A percentile compares a stretch with the other conserved stretches of the same genome.
Conservation (phyloP, 2,113 vertebrate species). For the Syngnathus typhle region DNA sequence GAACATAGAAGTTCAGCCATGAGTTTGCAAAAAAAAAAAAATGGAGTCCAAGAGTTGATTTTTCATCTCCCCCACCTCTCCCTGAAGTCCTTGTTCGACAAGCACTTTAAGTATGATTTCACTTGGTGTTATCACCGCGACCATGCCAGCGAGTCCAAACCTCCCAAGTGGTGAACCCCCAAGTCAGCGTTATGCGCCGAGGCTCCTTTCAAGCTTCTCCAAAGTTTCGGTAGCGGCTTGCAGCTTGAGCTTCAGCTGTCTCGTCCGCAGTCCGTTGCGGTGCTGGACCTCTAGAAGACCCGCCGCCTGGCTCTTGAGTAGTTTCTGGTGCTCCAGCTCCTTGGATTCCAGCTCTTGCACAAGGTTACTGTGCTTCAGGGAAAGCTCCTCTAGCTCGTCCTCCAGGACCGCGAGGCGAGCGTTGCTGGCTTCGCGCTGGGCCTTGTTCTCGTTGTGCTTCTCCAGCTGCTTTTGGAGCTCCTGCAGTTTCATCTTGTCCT, state of each 20-base stretch:
- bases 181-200: background rate
- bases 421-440: background rate
- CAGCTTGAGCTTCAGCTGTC: background rate
- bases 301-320: background rate
- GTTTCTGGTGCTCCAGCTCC: background rate
- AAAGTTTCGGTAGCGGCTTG: background rate
- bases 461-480: slow-evolving; percentile 7
- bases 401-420: background rate
- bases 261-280: background rate
- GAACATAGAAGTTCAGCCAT: background rate
- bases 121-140: background rate
- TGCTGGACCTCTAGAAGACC: background rate
- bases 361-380: background rate
- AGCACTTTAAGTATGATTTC: background rate
- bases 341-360: background rate
- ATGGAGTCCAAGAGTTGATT: too few relatives aligned
- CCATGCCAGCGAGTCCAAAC: background rate
- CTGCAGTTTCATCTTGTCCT: slow-evolving; percentile 7
- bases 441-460: slow-evolving; percentile 3
- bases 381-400: background rate
- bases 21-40: background rate
- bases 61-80: too few relatives aligned
- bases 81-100: too few relatives aligned
- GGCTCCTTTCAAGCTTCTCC: slow-evolving; percentile 5
- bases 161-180: background rate